Percentiles rank a stretch among this genome's conserved stretches.
Evolutionary conservation across 2,113 vertebrate genomes (phyloP).

Genomic region (Theropithecus gelada): DNA sequence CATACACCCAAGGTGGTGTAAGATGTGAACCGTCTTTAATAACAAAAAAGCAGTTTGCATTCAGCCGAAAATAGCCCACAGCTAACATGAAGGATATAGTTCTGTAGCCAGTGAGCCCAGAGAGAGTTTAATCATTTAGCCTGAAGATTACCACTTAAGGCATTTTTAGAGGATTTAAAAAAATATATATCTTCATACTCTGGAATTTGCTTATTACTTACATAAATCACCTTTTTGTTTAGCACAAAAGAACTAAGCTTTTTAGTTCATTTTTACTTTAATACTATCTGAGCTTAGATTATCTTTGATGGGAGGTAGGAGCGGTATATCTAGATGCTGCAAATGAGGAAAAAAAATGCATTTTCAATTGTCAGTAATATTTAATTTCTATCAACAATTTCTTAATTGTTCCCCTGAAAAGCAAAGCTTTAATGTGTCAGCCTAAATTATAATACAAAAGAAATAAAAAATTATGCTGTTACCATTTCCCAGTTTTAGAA

Average conservation of each 20-base stretch:
- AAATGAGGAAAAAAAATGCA: slow-evolving; percentile 75
- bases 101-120: slow-evolving; percentile 66
- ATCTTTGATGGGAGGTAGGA: slow-evolving; percentile 60
- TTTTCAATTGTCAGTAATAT: slow-evolving; percentile 79
- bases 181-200: not conserved
- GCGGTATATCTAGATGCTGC: slow-evolving; percentile 71
- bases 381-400: slow-evolving; percentile 87
- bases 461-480: slow-evolving; percentile 83
- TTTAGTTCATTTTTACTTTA: slow-evolving; percentile 38
- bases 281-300: slow-evolving; percentile 67
- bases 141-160: slow-evolving; percentile 73
- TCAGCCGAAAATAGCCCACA: slow-evolving; percentile 79
- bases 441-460: slow-evolving; percentile 83
- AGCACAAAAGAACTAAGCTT: slow-evolving; percentile 45
- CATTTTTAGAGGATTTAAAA: slow-evolving; percentile 66
- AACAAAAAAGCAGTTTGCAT: slow-evolving; percentile 80
- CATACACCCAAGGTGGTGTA: slow-evolving; percentile 61
- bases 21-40: slow-evolving; percentile 76
- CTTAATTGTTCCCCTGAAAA: slow-evolving; percentile 85
- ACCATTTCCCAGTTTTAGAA: slow-evolving; percentile 82
- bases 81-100: slow-evolving; percentile 75
- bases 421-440: slow-evolving; percentile 78
- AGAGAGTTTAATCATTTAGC: slow-evolving; percentile 82
- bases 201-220: slow-evolving; percentile 75
- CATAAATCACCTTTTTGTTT: slow-evolving; percentile 77